Evolutionary conservation across 2,888 invertebrate species (phyloP), one percentile per base, ranked within the genome.

Genomic region (Coremacera marginata): DNA sequence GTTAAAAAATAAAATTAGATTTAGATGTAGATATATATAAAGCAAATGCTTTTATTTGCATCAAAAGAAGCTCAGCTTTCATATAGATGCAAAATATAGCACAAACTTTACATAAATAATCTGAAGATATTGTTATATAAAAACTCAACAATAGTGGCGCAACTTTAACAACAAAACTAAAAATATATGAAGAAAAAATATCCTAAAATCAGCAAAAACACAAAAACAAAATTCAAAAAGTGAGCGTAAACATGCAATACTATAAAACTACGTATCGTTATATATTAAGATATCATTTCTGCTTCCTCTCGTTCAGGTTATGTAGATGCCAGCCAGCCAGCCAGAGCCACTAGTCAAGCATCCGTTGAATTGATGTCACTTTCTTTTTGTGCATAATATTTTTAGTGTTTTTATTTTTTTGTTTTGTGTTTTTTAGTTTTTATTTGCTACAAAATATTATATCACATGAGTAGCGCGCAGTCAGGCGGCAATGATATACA

Each of bases 351-450:
- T n/a, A n/a, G n/a, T n/a, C n/a, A n/a, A 16, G 57, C 71, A 57
- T 71, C 57, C 71, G 57, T n/a, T n/a, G 22, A 71, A 71, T 71
- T 60, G 71, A 71, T 71, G 71, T 71, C 71, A 71, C 71, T 71
- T 71, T 71, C 71, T 71, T 71, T 71, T 71, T 60, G 34, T 19
- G 44, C 11, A 44, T 19, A 31, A 65, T 34, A 31, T n/a, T 65
- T 65, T 34, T 62, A 34, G 37, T 37, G 8, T 37, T 37, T 37
- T 37, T 37, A 8, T 44, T 44, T 44, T 44, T 44, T 44, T 3
- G 3, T 19, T 22, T 19, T 19, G 5, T 3, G 19, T 19, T 55
- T 19, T 55, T 19, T 19, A 19, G 5, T 55, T 19, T 55, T 19
- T 55, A 8, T 55, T n/a, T 22, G 19, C 22, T 19, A 8, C 34